Percentiles rank a stretch among this genome's conserved stretches.
phyloP scores from a whole-genome alignment of 2,113 vertebrate species.

The Oophaga pumilio region DNA sequence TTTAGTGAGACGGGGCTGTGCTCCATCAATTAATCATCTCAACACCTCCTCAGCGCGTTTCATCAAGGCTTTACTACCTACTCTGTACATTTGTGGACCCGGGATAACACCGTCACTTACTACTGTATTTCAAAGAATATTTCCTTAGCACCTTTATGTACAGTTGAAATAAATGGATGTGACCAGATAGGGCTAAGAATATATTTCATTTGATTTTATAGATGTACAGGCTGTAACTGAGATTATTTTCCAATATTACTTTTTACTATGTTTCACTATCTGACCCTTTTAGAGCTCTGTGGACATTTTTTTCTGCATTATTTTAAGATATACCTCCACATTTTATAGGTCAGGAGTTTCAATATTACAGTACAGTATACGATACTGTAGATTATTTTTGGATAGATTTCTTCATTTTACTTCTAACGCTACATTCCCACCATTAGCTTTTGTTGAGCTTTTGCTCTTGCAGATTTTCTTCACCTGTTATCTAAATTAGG shows the following conservation, averaged over 20 bases:
- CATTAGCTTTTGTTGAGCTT: no score
- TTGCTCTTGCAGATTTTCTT: no score
- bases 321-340: neutral
- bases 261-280: neutral
- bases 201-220: neutral
- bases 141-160: neutral
- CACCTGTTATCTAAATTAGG: no score
- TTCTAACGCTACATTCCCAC: neutral
- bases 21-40: slow-evolving; percentile 52
- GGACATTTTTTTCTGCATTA: neutral
- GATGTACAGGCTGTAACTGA: neutral
- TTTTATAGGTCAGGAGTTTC: neutral
- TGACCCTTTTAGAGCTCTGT: neutral
- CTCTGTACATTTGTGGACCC: neutral
- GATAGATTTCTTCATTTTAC: neutral
- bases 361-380: neutral
- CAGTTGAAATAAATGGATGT: neutral
- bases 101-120: neutral
- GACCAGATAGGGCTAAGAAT: neutral
- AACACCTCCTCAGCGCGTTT: slow-evolving; percentile 39
- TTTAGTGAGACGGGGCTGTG: slow-evolving; percentile 40
- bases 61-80: neutral
- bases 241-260: neutral
- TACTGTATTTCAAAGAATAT: neutral
- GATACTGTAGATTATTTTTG: neutral